Base-by-base conservation (phyloP, 1,140 invertebrate genomes). In the Drosophila lowei region DNA sequence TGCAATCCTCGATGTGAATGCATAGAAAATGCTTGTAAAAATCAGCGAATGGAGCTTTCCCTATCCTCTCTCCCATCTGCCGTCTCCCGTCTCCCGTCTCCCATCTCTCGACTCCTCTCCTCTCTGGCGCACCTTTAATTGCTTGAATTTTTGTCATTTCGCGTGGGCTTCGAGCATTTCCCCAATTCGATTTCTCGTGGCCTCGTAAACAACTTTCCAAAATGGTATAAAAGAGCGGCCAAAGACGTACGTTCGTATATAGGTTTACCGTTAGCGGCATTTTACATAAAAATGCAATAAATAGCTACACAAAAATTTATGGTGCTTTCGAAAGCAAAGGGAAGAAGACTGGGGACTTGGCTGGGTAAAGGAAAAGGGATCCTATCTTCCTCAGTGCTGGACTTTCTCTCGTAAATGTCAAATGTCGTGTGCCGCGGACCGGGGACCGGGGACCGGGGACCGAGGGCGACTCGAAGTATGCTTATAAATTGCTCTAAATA, bases 241-340 rank as follows among this genome's bases (percentile, higher is more conserved):
- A 18, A 15, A 46, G 49, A 46, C 15, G 28, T 38, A 50, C 13
- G 34, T 50, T 60, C 50, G 66, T 60, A 55, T 64, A 60, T 67
- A 57, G 65, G 79, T 62, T 74, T 72, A 64, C 79, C 79, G 61
- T 63, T 62, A 54, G 76, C 62, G 73, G 73, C 72, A 79, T 79
- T 88, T 84, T 86, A 89, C 86, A 89, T 90, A 89, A 89, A 89
- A 89, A 89, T 89, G 86, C 86, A 89, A 89, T 89, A 89, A 89
- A 88, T 88, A 88, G 83, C 80, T 77, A 62, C 65, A 65, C 48
- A 52, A 57, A 56, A 88, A 86, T 86, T 86, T 86, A 86, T 86
- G 72, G 78, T 70, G 74, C 74, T 25, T 25, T 25, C 23, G 23
- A 25, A 5, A 0, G 23, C 23, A 25, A 25, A 25, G 23, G 23